Evolutionary conservation across 2,113 vertebrate genomes (phyloP).

Genomic region (Meleagris gallopavo): DNA sequence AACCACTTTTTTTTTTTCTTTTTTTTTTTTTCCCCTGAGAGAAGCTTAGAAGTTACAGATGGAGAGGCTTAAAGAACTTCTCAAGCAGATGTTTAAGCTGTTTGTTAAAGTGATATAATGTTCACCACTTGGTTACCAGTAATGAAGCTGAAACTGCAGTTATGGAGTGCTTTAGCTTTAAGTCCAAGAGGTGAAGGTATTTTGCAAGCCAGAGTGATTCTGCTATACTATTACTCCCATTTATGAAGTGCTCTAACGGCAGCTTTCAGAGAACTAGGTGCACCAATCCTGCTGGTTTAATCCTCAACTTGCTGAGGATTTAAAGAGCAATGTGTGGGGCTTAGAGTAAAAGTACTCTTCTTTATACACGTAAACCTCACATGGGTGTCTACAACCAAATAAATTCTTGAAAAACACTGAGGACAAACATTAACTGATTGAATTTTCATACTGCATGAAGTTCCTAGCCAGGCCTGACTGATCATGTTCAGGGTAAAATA

Average conservation of each 20-base stretch:
- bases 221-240: not conserved
- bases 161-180: not conserved
- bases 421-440: conserved; percentile 42
- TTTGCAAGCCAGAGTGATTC: not conserved
- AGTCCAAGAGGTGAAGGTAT: not conserved
- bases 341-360: conserved; percentile 11
- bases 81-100: not conserved
- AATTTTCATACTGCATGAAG: not conserved
- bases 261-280: not conserved
- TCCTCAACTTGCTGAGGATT: not conserved
- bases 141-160: not conserved
- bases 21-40: not conserved
- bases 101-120: not conserved
- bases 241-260: not conserved
- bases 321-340: not conserved
- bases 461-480: not conserved
- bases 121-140: not conserved
- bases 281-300: conserved; percentile 23
- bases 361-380: not conserved
- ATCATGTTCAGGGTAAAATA: not conserved
- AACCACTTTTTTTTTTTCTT: not conserved
- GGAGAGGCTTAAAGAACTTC: not conserved
- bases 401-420: not conserved
- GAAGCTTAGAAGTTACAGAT: not conserved
- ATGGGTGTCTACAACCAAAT: conserved; percentile 38